Conservation (phyloP, 2,888 invertebrate species). For the Lathronympha strigana region DNA sequence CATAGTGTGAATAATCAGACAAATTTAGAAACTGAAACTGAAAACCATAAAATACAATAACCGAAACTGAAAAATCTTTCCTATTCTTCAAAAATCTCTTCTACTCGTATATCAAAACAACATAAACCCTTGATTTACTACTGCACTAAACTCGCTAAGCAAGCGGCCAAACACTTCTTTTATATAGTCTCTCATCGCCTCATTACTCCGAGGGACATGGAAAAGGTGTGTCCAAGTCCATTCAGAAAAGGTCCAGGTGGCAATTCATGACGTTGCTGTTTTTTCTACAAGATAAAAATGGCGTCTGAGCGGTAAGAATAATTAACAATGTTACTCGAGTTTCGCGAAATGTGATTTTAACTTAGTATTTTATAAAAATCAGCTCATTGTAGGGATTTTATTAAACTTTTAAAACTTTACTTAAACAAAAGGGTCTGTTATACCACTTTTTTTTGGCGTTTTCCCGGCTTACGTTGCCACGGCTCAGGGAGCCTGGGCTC, state of each 20-base stretch:
- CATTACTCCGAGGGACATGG: constrained; percentile 18
- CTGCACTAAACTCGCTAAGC: background rate
- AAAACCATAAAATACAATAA: background rate
- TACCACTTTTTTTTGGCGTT: no score
- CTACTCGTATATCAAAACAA: background rate
- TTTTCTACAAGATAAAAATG: constrained; percentile 12
- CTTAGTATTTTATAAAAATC: background rate
- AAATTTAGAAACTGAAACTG: no score
- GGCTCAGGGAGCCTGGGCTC: no score
- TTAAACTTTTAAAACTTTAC: background rate
- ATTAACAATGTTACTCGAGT: constrained; percentile 5
- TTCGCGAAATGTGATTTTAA: background rate
- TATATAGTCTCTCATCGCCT: constrained; percentile 10
- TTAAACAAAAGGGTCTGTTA: no score
- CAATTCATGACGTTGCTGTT: constrained; percentile 21
- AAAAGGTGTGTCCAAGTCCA: constrained; percentile 22
- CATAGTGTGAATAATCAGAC: no score
- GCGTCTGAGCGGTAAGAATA: background rate
- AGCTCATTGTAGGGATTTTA: background rate
- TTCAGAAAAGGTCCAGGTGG: constrained; percentile 25
- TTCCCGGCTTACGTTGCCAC: no score
- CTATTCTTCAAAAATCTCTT: background rate
- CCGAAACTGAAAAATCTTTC: background rate
- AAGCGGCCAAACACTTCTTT: constrained; percentile 5
- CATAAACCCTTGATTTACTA: background rate